Base-by-base conservation (phyloP, 2,113 vertebrate genomes). In the Oplegnathus fasciatus region DNA sequence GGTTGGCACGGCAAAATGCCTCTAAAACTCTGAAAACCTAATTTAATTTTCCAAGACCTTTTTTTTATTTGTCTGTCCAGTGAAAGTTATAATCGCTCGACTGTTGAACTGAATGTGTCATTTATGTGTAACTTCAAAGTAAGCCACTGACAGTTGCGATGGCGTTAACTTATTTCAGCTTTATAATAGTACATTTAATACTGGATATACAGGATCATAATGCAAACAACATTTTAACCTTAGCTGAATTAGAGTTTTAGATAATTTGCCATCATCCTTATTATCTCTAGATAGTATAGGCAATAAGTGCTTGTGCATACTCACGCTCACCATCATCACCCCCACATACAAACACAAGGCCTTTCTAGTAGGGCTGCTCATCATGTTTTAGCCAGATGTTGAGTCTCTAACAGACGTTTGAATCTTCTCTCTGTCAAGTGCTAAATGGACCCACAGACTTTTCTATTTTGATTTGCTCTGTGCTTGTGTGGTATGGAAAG, bases 1-100 rank as follows among this genome's bases (percentile, higher is more conserved):
- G 86, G 81, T 90, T 96, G 94, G 94, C 93, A 87, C 86, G 46
- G 80, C 76, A 42, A 70, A 84, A 80, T 52, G 81, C 65, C 54
- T 71, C 58, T 83, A 62, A 78, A 92, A 81, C 86, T 73, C 79
- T 60, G 90, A 94, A 92, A 92, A 91, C 54, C 86, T 86, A 86
- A 93, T 94, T 94, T 75, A 75, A 93, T 94, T 94, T 95, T 94
- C 91, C 89, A 88, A 80, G 61, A 83, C 60, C 61, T 48, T 70
- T 86, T 66, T 84, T 90, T 57, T 78, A 71, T 91, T 84, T 85
- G 77, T 88, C 50, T 65, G 40, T 86, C 69, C 82, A 87, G 77
- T 89, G 80, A 86, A 78, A 89, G 86, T 86, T 75, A 88, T 90
- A 94, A 91, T 93, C 84, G 50, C 77, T 80, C 26, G 37, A 78